These are phyloP conservation scores for Pseudochromis fuscus DNA, from an alignment of 2,797 vertebrate species.

Conservation along the genomic window DNA sequence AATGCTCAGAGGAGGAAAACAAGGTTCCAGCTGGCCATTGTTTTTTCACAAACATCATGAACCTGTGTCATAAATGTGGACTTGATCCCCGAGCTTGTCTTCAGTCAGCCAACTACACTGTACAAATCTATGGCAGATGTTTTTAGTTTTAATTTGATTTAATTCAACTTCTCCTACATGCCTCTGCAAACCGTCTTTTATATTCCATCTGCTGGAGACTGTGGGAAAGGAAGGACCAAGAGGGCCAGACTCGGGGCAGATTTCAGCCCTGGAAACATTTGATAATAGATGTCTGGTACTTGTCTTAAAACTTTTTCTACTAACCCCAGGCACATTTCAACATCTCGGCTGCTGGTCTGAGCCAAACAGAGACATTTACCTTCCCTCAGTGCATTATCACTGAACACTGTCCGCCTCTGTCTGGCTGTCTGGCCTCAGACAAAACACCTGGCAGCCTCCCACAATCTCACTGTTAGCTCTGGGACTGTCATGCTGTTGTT, in stretches of 20 bases:
- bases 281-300: slow-evolving; percentile 71
- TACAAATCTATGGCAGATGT: slow-evolving; percentile 40
- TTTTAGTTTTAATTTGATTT: slow-evolving; percentile 44
- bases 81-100: slow-evolving; percentile 28
- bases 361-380: slow-evolving; percentile 69
- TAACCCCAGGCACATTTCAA: slow-evolving; percentile 62
- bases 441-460: slow-evolving; percentile 50
- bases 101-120: slow-evolving; percentile 25
- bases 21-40: slow-evolving; percentile 39
- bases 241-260: slow-evolving; percentile 32
- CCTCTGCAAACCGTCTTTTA: slow-evolving; percentile 21
- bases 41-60: slow-evolving; percentile 42
- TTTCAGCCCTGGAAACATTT: slow-evolving; percentile 66
- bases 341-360: slow-evolving; percentile 36
- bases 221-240: slow-evolving; percentile 24
- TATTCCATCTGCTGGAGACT: slow-evolving; percentile 36
- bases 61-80: slow-evolving; percentile 35
- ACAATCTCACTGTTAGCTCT: slow-evolving; percentile 15
- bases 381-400: slow-evolving; percentile 55
- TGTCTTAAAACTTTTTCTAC: slow-evolving; percentile 53
- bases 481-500: neutral
- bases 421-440: slow-evolving; percentile 58
- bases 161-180: slow-evolving; percentile 35
- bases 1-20: slow-evolving; percentile 28
- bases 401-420: slow-evolving; percentile 31